phyloP scores from a whole-genome alignment of 1,140 invertebrate species.

The Neodiprion virginianus region DNA sequence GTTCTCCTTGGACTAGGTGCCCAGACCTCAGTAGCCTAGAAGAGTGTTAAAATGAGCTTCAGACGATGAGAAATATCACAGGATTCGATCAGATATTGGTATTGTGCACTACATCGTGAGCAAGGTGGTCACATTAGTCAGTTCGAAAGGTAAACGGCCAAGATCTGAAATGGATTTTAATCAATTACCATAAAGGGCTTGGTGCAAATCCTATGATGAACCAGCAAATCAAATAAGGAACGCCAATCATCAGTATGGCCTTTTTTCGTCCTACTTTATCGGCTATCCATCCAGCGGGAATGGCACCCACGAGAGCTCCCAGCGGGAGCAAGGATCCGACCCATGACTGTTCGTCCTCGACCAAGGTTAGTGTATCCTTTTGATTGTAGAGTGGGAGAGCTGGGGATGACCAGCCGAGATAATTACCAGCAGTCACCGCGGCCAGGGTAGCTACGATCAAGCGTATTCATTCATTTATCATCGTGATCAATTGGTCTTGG shows the following conservation, averaged over 20 bases:
- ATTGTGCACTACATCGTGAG: no score
- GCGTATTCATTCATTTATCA: not conserved
- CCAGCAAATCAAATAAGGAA: slow-evolving; percentile 70
- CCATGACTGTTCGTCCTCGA: slow-evolving; percentile 60
- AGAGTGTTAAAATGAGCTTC: no score
- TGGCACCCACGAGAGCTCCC: slow-evolving; percentile 63
- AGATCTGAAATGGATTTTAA: not conserved
- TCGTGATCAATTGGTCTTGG: slow-evolving; percentile 14
- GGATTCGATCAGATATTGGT: no score
- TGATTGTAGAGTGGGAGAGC: slow-evolving; percentile 56
- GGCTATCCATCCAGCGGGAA: slow-evolving; percentile 66
- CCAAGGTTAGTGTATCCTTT: slow-evolving; percentile 24
- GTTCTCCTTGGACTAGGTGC: no score
- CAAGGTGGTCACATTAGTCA: no score
- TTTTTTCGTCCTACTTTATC: slow-evolving; percentile 72
- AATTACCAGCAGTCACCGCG: slow-evolving; percentile 63
- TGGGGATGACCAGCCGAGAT: slow-evolving; percentile 65
- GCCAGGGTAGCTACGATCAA: slow-evolving; percentile 62
- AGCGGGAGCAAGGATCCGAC: slow-evolving; percentile 63
- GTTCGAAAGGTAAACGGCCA: no score
- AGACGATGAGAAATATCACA: no score
- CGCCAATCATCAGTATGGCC: slow-evolving; percentile 63
- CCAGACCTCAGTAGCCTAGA: no score
- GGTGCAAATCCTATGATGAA: slow-evolving; percentile 62
- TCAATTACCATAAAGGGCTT: slow-evolving; percentile 27